Evolutionary conservation across 2,888 invertebrate genomes (phyloP), one percentile per base, ranked within the genome.

Genomic region (Limnephilus lunatus): DNA sequence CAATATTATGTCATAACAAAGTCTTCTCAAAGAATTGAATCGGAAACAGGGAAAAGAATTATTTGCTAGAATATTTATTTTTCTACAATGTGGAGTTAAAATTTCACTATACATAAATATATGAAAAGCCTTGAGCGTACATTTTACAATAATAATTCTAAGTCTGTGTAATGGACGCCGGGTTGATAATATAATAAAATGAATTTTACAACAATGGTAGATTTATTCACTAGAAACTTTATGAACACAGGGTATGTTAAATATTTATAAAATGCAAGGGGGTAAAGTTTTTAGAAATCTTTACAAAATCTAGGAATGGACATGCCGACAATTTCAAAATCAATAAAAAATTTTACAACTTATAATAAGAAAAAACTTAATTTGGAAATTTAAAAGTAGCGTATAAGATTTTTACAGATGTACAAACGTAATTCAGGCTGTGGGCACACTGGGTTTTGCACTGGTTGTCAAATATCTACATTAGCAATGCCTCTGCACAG

Each of bases 151-250:
- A 68, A 53, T 87, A 30, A 32, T 83, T 48, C 48, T 15, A 48
- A 35, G 25, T 35, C 83, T 19, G 83, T 35, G 30, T 48, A 81
- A 89, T 89, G 88, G 88, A 89, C 88, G 25, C 19, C 31, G 32
- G 25, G 32, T 89, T 15, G 31, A 80, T n/a, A 86, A 30, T 31
- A 44, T 44, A 39, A 35, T 87, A 89, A 89, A 87, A 48, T 53
- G 53, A 48, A 48, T 48, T n/a, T 87, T 89, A 80, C n/a, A 86
- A 86, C 86, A 89, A 80, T 80, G 88, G 80, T 80, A 89, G 35
- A 89, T 89, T 89, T 80, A 89, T 80, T 35, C 80, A 31, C 88
- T 89, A 89, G 31, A 88, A 68, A 89, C 35, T n/a, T 68, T 68
- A 68, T 89, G 88, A 89, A 89, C 88, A 86, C 86, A 86, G 25